Conservation (phyloP, 2,888 invertebrate genomes). For the Pandemis corylana region DNA sequence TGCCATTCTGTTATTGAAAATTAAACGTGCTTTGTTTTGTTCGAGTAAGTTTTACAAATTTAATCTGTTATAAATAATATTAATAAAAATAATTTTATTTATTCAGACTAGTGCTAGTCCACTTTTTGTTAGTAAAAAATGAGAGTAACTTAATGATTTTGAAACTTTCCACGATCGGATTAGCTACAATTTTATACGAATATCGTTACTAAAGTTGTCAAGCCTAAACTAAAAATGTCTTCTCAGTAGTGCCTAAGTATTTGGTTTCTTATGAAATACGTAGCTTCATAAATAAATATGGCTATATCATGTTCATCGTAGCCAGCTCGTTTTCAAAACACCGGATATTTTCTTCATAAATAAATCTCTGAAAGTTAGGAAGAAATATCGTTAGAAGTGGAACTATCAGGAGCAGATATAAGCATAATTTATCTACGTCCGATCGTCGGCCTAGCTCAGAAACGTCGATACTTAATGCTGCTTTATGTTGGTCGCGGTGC, state of each 20-base stretch:
- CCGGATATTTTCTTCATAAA: slow-evolving; percentile 25
- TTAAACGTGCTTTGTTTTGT: background rate
- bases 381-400: slow-evolving; percentile 33
- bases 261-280: background rate
- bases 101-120: too few species aligned
- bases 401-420: slow-evolving; percentile 31
- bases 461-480: slow-evolving; percentile 36
- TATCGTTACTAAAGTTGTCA: too few species aligned
- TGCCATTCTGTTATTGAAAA: slow-evolving; percentile 9
- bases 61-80: too few species aligned
- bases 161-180: background rate
- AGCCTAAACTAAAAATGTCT: too few species aligned
- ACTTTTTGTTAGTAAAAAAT: too few species aligned
- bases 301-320: background rate
- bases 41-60: background rate
- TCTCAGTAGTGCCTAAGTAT: background rate
- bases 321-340: background rate
- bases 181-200: too few species aligned
- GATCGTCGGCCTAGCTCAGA: slow-evolving; percentile 33
- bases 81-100: too few species aligned
- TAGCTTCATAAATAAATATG: background rate
- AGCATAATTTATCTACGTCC: slow-evolving; percentile 37
- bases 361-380: slow-evolving; percentile 23
- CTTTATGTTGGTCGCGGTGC: slow-evolving; percentile 20
- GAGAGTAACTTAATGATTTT: background rate